Conservation (phyloP, 2,888 invertebrate genomes). For the Xylocampa areola region DNA sequence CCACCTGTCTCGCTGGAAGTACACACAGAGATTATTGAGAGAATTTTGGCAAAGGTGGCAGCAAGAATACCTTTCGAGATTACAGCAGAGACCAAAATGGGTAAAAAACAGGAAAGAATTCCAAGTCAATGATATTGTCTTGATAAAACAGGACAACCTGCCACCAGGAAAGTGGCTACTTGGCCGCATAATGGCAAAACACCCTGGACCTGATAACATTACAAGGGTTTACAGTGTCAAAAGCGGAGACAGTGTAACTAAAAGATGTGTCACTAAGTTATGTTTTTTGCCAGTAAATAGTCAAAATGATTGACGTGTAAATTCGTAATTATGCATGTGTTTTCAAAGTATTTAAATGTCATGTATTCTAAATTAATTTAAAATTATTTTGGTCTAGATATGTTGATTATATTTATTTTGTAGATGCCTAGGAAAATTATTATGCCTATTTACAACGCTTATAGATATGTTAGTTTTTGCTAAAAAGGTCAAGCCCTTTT, state of each 20-base stretch:
- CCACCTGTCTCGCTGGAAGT: conserved; percentile 13
- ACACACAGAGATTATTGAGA: background rate
- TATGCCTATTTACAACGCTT: background rate
- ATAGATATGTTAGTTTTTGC: background rate
- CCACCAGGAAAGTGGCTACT: no score
- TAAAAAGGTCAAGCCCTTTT: background rate
- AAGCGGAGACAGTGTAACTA: conserved; percentile 1
- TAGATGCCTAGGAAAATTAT: no score
- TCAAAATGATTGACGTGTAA: background rate
- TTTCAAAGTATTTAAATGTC: background rate
- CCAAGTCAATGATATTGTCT: conserved; percentile 3
- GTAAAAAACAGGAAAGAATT: background rate
- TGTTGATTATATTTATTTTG: no score
- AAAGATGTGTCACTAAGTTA: conserved; percentile 1
- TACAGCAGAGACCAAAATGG: conserved; percentile 5
- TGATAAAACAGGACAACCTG: conserved; percentile 3
- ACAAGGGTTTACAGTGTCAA: conserved; percentile 6
- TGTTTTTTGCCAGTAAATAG: background rate
- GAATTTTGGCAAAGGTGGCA: conserved; percentile 3
- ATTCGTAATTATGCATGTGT: background rate
- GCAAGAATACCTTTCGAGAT: background rate
- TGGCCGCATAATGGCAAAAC: conserved; percentile 2
- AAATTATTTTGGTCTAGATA: background rate
- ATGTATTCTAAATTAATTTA: background rate
- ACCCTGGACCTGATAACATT: background rate